phyloP scores from a whole-genome alignment of 2,113 vertebrate species.

The Meles meles region DNA sequence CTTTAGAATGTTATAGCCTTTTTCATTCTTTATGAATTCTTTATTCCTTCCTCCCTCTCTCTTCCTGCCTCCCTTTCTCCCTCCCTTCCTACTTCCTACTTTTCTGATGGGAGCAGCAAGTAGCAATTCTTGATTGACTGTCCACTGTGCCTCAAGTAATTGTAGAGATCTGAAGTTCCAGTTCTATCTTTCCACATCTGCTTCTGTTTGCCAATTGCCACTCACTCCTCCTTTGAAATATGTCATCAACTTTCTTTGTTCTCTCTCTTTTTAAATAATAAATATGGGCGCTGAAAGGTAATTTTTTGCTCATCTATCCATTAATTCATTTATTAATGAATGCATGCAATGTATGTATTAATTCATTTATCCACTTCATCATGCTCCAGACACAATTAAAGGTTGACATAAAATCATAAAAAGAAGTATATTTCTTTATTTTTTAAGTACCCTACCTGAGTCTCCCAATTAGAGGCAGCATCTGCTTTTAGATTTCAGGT shows the following conservation, averaged over 20 bases:
- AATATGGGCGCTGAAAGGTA: not conserved
- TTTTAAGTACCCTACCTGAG: conserved; percentile 1
- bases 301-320: not conserved
- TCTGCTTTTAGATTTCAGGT: not conserved
- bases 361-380: not conserved
- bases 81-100: not conserved
- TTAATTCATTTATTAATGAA: not conserved
- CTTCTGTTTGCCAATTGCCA: not conserved
- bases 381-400: not conserved
- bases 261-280: not conserved
- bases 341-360: not conserved
- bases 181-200: not conserved
- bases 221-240: not conserved
- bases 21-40: not conserved
- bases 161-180: not conserved
- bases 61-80: too few species aligned
- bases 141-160: not conserved
- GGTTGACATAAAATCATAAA: not conserved
- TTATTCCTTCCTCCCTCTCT: not conserved
- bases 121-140: not conserved
- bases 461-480: conserved; percentile 24
- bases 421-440: not conserved
- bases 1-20: not conserved
- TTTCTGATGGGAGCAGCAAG: not conserved
- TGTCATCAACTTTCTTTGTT: not conserved